Evolutionary conservation across 2,113 vertebrate genomes (phyloP).

Genomic region (Phrynocephalus versicolor): DNA sequence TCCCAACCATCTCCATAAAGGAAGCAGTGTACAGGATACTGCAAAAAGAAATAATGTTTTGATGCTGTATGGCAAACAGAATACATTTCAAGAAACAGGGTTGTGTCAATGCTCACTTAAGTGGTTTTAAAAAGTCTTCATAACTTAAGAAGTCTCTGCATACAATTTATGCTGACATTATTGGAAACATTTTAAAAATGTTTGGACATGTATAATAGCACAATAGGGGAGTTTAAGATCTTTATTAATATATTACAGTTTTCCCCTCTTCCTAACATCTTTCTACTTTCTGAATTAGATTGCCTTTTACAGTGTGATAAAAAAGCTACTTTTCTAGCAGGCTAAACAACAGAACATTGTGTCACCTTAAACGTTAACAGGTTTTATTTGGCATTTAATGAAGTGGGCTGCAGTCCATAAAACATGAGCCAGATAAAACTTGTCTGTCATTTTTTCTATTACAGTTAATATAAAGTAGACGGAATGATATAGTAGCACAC

Average conservation of each 20-base stretch:
- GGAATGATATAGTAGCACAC: not conserved
- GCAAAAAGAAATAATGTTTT: not conserved
- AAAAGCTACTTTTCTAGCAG: no score
- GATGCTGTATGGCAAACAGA: not conserved
- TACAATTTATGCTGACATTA: slow-evolving; percentile 55
- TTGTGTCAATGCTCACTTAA: not conserved
- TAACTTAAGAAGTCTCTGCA: slow-evolving; percentile 63
- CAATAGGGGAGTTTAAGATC: slow-evolving; percentile 60
- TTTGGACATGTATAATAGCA: slow-evolving; percentile 61
- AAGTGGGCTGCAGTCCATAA: no score
- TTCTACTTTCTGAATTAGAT: not conserved
- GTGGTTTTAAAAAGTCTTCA: slow-evolving; percentile 56
- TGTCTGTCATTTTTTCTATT: not conserved
- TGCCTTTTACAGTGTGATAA: no score
- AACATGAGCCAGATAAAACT: no score
- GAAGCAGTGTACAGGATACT: not conserved
- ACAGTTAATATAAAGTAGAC: not conserved
- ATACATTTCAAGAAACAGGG: not conserved
- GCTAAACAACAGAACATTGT: no score
- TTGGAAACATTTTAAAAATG: slow-evolving; percentile 52
- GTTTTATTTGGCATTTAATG: no score
- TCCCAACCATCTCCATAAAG: not conserved
- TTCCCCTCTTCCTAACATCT: not conserved
- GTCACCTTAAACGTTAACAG: no score
- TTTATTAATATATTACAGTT: slow-evolving; percentile 34